Evolutionary conservation across 2,113 vertebrate species (phyloP), one percentile per base, ranked within the genome.

Genomic region (Eleginops maclovinus): DNA sequence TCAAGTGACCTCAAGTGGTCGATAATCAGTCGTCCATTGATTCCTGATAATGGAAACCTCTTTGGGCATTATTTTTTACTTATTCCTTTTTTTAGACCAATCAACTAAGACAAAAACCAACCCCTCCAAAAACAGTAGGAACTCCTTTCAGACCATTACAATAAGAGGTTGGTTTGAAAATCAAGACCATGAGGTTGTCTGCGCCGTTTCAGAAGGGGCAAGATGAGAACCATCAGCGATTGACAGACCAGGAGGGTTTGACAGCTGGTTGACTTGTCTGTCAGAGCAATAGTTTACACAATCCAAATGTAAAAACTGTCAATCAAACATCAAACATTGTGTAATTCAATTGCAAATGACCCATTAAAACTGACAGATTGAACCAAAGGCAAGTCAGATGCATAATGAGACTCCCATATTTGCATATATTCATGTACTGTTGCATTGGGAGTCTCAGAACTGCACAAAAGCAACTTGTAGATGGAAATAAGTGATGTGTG

Each of bases 351-450:
- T 77, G 82, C 82, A 85, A 89, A 89, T 79, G 71, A 70, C 15
- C 78, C 75, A 89, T 90, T 89, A 81, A 82, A 88, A 79, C 54
- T 83, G 87, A 83, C 85, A 81, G 76, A 82, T 73, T 82, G 73
- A 89, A 67, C 80, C 73, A 77, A 86, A 76, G 78, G 53, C 67
- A 61, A 78, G 80, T 79, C 84, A 82, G 46, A 79, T 41, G 59
- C 49, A 82, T 84, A 87, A 86, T 75, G 24, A 87, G 72, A 28
- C 72, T 64, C 22, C 9, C 44, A 58, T 0, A 89, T 91, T 86
- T 85, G 89, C 89, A 89, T 89, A 82, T 85, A 90, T 93, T 90
- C 86, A 90, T 88, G 81, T 71, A 1, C 66, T 84, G 86, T 65
- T 91, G 82, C 72, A 36, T 17, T 54, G 78, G 79, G 88, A 87